Evolutionary conservation across 2,113 vertebrate species (phyloP).

Genomic region (Reinhardtius hippoglossoides): DNA sequence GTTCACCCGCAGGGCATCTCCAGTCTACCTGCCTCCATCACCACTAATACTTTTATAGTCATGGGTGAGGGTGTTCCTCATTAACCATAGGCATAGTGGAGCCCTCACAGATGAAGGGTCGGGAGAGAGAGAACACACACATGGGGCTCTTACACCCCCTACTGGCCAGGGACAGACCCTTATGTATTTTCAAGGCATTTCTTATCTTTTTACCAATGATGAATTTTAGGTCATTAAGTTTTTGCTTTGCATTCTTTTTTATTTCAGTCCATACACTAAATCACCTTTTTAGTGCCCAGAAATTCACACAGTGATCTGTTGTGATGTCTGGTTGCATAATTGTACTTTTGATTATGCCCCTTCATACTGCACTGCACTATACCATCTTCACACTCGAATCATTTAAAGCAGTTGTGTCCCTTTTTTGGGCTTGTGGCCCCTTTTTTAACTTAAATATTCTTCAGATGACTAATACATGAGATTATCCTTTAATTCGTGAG

Average conservation of each 20-base stretch:
- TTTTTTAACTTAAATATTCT: not conserved
- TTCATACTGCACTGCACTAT: not conserved
- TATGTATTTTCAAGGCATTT: not conserved
- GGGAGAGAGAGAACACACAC: conserved; percentile 14
- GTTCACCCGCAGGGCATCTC: conserved; percentile 75
- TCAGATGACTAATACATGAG: not conserved
- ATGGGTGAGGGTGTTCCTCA: conserved; percentile 16
- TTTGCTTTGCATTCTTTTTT: not conserved
- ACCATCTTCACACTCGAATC: not conserved
- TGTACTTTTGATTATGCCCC: not conserved
- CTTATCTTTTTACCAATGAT: not conserved
- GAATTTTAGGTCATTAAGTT: not conserved
- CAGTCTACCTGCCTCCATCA: conserved; percentile 71
- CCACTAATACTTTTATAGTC: conserved; percentile 40
- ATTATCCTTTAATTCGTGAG: not conserved
- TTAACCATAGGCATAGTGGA: conserved; percentile 16
- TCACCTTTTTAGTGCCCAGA: not conserved
- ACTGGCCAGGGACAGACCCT: conserved; percentile 63
- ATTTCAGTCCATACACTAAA: not conserved
- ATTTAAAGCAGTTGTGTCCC: not conserved
- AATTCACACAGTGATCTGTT: not conserved
- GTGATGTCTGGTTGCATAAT: no score
- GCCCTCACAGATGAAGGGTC: conserved; percentile 29
- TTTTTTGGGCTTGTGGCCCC: not conserved
- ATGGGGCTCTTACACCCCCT: conserved; percentile 76